Percentiles rank a stretch among this genome's conserved stretches.
phyloP scores from a whole-genome alignment of 2,888 invertebrate genomes.

The Agriopis marginaria region DNA sequence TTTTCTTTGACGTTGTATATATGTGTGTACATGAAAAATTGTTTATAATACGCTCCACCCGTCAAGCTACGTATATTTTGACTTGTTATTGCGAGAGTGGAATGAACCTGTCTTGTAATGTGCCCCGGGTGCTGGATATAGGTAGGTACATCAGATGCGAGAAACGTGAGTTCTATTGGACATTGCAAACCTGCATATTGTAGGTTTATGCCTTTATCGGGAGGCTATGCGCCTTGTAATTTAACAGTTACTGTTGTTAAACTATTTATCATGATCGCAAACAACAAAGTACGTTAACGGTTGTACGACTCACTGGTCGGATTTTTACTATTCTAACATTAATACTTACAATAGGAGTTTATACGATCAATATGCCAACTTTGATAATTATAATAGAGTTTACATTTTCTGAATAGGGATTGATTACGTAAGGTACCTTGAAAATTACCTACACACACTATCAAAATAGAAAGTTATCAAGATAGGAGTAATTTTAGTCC shows the following conservation, averaged over 20 bases:
- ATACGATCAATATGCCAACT: constrained; percentile 45
- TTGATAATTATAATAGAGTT: constrained; percentile 40
- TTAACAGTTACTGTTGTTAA: constrained; percentile 50
- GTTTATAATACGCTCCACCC: constrained; percentile 62
- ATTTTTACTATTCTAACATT: constrained; percentile 32
- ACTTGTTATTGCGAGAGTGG: constrained; percentile 74
- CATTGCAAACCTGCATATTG: constrained; percentile 78
- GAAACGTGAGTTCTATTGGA: constrained; percentile 67
- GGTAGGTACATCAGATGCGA: constrained; percentile 60
- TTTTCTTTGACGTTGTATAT: constrained; percentile 77
- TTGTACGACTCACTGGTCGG: constrained; percentile 23
- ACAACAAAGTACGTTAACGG: constrained; percentile 18
- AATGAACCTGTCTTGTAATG: constrained; percentile 56
- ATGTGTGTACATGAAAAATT: constrained; percentile 72
- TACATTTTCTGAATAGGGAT: constrained; percentile 43
- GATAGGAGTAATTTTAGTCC: constrained; percentile 35
- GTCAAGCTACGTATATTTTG: constrained; percentile 61
- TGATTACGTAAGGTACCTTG: constrained; percentile 39
- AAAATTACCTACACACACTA: constrained; percentile 30
- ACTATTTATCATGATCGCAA: constrained; percentile 41
- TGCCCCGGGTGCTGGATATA: constrained; percentile 67
- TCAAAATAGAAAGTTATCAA: constrained; percentile 36
- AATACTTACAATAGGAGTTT: constrained; percentile 39
- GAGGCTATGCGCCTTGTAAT: constrained; percentile 59
- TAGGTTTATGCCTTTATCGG: constrained; percentile 67